Conservation (phyloP, 2,888 invertebrate species). For the Gastrophysa polygoni region DNA sequence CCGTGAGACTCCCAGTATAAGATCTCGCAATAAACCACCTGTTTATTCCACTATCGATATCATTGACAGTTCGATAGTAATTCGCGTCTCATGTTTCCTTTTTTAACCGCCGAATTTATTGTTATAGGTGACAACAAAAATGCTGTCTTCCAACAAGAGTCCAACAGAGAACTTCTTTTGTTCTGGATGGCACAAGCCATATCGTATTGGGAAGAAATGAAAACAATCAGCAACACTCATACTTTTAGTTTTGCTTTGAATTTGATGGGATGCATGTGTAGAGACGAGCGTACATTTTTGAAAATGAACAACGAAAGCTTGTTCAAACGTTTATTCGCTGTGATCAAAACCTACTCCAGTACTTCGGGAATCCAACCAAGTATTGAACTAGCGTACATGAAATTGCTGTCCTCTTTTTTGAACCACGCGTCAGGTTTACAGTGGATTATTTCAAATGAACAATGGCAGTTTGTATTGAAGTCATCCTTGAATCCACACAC, state of each 20-base stretch:
- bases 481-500: constrained; percentile 71
- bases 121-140: constrained; percentile 9
- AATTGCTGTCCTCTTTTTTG: constrained; percentile 66
- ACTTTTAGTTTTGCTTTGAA: constrained; percentile 67
- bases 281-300: constrained; percentile 66
- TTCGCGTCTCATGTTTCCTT: too few species aligned
- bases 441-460: constrained; percentile 67
- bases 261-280: constrained; percentile 65
- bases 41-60: too few species aligned
- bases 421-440: constrained; percentile 68
- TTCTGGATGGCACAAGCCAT: constrained; percentile 59
- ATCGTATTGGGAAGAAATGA: constrained; percentile 49
- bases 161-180: constrained; percentile 4
- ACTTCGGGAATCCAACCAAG: constrained; percentile 59
- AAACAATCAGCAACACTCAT: constrained; percentile 23
- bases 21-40: too few species aligned
- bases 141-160: neutral
- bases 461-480: constrained; percentile 70
- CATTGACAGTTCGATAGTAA: too few species aligned
- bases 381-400: constrained; percentile 70
- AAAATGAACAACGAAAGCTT: constrained; percentile 60
- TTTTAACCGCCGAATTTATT: constrained; percentile 8
- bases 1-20: too few species aligned
- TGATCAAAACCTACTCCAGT: constrained; percentile 40
- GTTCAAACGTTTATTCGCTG: constrained; percentile 51